phyloP scores from a whole-genome alignment of 2,113 vertebrate species.

The Aegypius monachus region DNA sequence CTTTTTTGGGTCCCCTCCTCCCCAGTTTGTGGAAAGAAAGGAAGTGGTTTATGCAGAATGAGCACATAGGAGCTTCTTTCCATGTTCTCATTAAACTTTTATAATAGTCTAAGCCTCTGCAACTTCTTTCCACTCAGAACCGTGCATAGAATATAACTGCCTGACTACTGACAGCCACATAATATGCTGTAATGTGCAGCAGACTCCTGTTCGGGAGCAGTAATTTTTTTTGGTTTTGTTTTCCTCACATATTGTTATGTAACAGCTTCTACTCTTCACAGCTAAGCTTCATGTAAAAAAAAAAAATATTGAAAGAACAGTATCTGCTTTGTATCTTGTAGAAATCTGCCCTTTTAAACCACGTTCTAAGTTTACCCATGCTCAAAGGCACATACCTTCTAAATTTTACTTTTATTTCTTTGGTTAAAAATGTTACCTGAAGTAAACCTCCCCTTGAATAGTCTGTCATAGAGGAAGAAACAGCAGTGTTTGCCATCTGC shows the following conservation, averaged over 20 bases:
- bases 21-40: not conserved
- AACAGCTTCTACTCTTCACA: not conserved
- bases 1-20: not conserved
- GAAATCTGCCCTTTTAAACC: not conserved
- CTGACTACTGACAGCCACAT: not conserved
- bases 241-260: not conserved
- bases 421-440: not conserved
- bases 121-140: not conserved
- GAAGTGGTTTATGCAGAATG: not conserved
- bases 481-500: not conserved
- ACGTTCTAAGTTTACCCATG: rapidly evolving
- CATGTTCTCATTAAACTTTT: not conserved
- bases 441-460: not conserved
- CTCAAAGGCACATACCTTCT: not conserved
- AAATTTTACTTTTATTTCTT: not conserved
- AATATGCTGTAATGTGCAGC: not conserved
- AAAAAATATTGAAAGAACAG: not conserved
- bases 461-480: not conserved
- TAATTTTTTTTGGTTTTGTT: not conserved
- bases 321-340: not conserved
- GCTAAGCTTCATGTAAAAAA: not conserved
- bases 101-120: not conserved
- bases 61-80: not conserved
- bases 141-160: not conserved
- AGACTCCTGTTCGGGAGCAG: not conserved